Conservation (phyloP, 2,797 vertebrate genomes). For the Anguilla megastoma region DNA sequence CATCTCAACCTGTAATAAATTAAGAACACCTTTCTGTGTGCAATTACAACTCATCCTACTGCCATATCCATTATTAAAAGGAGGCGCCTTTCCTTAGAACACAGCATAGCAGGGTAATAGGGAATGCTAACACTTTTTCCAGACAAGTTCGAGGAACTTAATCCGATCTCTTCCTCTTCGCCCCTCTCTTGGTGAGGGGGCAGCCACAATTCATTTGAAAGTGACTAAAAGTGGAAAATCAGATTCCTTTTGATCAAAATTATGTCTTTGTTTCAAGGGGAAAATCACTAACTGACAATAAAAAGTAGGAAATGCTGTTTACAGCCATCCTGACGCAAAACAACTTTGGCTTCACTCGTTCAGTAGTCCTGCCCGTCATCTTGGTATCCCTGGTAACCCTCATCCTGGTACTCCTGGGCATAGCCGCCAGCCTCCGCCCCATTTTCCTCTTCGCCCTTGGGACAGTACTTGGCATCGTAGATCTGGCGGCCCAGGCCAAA, state of each 20-base stretch:
- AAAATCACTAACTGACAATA: background rate
- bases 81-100: background rate
- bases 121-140: constrained; percentile 3
- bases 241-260: background rate
- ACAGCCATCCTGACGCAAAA: constrained; percentile 16
- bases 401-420: constrained; percentile 70
- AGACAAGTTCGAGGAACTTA: background rate
- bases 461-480: constrained; percentile 91
- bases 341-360: constrained; percentile 27
- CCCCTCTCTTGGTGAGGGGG: background rate
- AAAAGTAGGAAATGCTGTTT: background rate
- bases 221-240: background rate
- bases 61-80: background rate
- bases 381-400: constrained; percentile 74
- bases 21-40: background rate
- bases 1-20: background rate
- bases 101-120: background rate
- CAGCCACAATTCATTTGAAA: constrained; percentile 2
- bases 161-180: background rate
- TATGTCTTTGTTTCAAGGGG: background rate
- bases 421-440: constrained; percentile 57
- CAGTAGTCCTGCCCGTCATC: constrained; percentile 74
- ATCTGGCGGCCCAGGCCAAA: constrained; percentile 91
- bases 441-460: constrained; percentile 63
- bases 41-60: background rate